Percentiles rank a stretch among this genome's conserved stretches.
phyloP scores from a whole-genome alignment of 2,113 vertebrate genomes.

The Cynocephalus volans region DNA sequence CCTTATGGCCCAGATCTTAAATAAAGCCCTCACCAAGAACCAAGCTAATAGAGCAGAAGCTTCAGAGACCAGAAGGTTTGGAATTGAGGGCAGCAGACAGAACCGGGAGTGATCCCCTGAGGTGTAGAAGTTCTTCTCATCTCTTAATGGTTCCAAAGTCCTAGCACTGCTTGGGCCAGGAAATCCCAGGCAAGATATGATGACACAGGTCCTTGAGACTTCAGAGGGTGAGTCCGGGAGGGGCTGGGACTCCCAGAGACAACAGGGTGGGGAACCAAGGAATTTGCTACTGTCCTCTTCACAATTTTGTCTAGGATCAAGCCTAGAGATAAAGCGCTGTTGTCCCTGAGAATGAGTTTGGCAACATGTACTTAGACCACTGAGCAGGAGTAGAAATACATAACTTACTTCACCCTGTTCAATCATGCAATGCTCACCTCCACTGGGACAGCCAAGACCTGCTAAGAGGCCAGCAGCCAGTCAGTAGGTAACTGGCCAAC shows the following conservation, averaged over 20 bases:
- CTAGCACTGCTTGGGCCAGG: not conserved
- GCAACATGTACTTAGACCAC: not conserved
- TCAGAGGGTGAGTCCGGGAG: not conserved
- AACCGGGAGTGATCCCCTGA: not conserved
- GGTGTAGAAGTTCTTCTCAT: not conserved
- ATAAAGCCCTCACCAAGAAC: not conserved
- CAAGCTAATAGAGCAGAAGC: not conserved
- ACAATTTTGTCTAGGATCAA: not conserved
- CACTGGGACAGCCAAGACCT: not conserved
- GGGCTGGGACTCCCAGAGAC: not conserved
- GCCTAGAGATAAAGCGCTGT: not conserved
- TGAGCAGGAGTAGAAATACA: not conserved
- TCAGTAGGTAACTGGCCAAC: accelerated
- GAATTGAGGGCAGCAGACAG: not conserved
- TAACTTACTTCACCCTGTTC: not conserved
- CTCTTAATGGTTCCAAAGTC: not conserved
- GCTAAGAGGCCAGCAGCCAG: not conserved
- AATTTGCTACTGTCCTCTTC: not conserved
- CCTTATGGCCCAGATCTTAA: not conserved
- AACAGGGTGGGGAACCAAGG: not conserved
- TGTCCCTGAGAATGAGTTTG: not conserved
- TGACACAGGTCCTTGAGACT: not conserved
- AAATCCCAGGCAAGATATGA: not conserved
- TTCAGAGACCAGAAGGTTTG: not conserved
- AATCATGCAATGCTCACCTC: not conserved